Base-by-base conservation (phyloP, 2,113 vertebrate species). In the Arenaria interpres region DNA sequence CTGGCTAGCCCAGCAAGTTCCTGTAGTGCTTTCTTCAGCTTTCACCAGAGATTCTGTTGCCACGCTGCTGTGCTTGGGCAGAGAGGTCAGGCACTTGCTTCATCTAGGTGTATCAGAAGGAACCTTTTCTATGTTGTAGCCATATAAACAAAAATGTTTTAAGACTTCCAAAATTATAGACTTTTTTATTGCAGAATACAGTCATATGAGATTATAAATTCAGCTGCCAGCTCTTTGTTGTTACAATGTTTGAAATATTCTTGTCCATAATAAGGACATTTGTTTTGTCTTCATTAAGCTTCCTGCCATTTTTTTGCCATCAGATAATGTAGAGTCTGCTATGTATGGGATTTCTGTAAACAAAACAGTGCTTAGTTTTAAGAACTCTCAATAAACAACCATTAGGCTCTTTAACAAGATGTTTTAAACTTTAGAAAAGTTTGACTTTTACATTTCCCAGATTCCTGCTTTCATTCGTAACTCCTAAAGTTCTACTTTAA, bases 281-380 rank as follows among this genome's bases (percentile, higher is more conserved):
- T 96, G 63, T 96, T 98, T 97, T 97, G 94, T 96, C 97, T 98
- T 96, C 80, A 56, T 96, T 97, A 94, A 97, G 63, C 85, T 96
- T 83, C 82, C 93, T 93, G 94, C 91, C 59, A 35, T 92, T 97
- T 97, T 97, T 97, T 97, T 88, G 93, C 96, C 66, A n/a, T 91
- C 96, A 81, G 92, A 67, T 80, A 86, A 83, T 73, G 41, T 85
- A 59, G 91, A 88, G 51, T 80, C 72, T 80, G n/a, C 67, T 84
- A 71, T 89, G 89, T 95, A 93, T 97, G 96, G 96, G 96, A 97
- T 97, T 98, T 97, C 96, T 97, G 89, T 98, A 96, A 97, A 98
- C 95, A 97, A 97, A 98, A 96, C 95, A 94, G 91, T 94, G 93
- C 96, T 98, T 97, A 97, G 88, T 96, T 97, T 97, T 98, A 98